Evolutionary conservation across 2,888 invertebrate species (phyloP).

Genomic region (Ischnura elegans): DNA sequence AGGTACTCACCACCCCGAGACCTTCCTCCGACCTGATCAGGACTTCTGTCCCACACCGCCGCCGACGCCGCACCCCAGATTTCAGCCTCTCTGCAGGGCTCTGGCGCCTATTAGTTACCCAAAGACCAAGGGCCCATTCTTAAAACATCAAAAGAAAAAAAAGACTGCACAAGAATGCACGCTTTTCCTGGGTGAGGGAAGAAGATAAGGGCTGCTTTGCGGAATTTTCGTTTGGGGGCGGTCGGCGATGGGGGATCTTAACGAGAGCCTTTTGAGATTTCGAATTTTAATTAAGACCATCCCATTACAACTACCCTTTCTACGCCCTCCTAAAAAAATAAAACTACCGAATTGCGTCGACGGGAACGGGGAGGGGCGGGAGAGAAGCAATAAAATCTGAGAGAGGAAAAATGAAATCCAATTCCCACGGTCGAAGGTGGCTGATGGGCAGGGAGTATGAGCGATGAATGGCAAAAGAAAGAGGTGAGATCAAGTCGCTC

Average conservation of each 20-base stretch:
- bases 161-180: not conserved
- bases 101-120: not conserved
- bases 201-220: not conserved
- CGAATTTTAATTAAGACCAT: conserved; percentile 31
- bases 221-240: not conserved
- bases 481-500: not conserved
- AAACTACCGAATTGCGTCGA: not conserved
- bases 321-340: not conserved
- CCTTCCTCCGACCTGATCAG: not conserved
- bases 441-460: conserved; percentile 1
- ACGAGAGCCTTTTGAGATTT: not conserved
- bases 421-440: not conserved
- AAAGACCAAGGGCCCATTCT: not conserved
- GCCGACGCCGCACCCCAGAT: not conserved
- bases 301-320: conserved; percentile 5
- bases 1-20: not conserved
- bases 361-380: not conserved
- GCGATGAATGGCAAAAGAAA: not conserved
- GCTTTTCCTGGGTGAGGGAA: not conserved
- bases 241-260: not conserved
- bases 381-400: not conserved
- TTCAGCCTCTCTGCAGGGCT: not conserved
- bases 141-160: not conserved
- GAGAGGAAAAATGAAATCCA: not conserved
- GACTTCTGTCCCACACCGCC: not conserved